Percentiles rank a stretch among this genome's conserved stretches.
Conservation (phyloP, 2,888 invertebrate genomes). For the Hedychridium roseum region DNA sequence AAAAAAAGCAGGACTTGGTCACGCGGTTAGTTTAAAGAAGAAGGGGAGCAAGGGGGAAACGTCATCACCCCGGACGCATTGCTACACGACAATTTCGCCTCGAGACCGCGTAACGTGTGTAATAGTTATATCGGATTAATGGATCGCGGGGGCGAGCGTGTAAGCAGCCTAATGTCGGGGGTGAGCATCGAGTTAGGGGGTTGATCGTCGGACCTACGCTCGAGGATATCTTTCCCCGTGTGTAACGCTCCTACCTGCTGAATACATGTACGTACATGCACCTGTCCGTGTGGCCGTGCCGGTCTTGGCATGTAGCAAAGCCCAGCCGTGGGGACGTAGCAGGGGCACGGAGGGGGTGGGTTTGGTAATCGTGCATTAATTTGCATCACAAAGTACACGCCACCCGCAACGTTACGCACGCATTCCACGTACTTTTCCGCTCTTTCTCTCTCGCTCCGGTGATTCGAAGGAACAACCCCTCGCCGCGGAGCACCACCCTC, state of each 20-base stretch:
- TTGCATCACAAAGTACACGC: slow-evolving; percentile 63
- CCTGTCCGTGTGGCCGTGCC: slow-evolving; percentile 6
- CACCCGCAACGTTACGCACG: slow-evolving; percentile 57
- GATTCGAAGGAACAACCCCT: too few relatives aligned
- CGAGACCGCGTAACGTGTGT: slow-evolving; percentile 47
- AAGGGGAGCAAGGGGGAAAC: not conserved
- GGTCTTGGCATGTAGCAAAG: slow-evolving; percentile 31
- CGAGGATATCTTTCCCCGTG: slow-evolving; percentile 23
- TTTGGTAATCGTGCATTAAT: slow-evolving; percentile 62
- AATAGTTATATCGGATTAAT: slow-evolving; percentile 59
- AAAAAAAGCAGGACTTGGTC: too few relatives aligned
- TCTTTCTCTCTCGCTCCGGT: slow-evolving; percentile 25
- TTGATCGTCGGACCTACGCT: too few relatives aligned
- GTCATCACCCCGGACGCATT: not conserved
- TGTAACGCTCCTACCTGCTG: slow-evolving; percentile 7
- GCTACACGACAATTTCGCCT: slow-evolving; percentile 13
- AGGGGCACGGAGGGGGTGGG: slow-evolving; percentile 22
- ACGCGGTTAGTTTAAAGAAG: not conserved
- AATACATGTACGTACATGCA: slow-evolving; percentile 7
- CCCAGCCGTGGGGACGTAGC: slow-evolving; percentile 12
- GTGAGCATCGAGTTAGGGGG: slow-evolving; percentile 39
- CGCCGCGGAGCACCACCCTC: slow-evolving; percentile 3
- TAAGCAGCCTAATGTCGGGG: slow-evolving; percentile 49
- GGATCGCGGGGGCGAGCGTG: slow-evolving; percentile 37
- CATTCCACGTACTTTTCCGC: slow-evolving; percentile 54